Percentiles rank a stretch among this genome's conserved stretches.
Conservation (phyloP, 2,113 vertebrate species). For the Uria aalge region DNA sequence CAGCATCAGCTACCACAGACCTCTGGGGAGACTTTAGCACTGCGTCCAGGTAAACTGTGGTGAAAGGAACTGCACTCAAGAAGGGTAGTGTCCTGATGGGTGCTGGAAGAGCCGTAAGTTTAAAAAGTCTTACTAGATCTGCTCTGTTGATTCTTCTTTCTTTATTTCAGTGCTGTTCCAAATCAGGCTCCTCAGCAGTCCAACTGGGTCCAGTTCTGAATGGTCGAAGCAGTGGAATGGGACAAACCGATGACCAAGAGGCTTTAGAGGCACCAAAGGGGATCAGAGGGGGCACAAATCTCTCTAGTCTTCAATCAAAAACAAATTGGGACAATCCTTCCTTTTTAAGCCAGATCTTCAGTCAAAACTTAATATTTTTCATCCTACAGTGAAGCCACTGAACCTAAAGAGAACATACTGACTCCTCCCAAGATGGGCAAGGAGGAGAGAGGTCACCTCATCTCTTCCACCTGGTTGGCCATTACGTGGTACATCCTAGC, state of each 20-base stretch:
- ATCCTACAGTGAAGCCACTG: not conserved
- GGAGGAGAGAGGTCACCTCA: not conserved
- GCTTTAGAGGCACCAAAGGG: constrained; percentile 49
- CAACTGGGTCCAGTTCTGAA: constrained; percentile 93
- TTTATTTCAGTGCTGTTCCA: constrained; percentile 72
- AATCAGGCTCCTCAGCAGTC: constrained; percentile 79
- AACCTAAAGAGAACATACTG: not conserved
- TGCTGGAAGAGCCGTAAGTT: not conserved
- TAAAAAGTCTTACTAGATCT: not conserved
- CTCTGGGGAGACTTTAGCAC: constrained; percentile 94
- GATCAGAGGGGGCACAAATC: constrained; percentile 38
- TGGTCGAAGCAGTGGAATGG: constrained; percentile 7
- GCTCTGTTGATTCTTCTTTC: constrained; percentile 26
- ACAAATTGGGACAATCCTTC: constrained; percentile 55
- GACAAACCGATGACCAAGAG: constrained; percentile 57
- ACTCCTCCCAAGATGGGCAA: not conserved
- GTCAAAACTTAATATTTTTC: not conserved
- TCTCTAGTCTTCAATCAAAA: constrained; percentile 57
- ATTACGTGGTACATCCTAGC: not conserved
- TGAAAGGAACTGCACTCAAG: not conserved
- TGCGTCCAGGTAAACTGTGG: constrained; percentile 81
- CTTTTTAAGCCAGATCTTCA: constrained; percentile 35
- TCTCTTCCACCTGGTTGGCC: not conserved
- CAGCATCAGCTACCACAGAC: constrained; percentile 73
- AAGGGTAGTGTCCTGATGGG: not conserved